Base-by-base conservation (phyloP, 2,888 invertebrate species). In the Agrotis clavis region DNA sequence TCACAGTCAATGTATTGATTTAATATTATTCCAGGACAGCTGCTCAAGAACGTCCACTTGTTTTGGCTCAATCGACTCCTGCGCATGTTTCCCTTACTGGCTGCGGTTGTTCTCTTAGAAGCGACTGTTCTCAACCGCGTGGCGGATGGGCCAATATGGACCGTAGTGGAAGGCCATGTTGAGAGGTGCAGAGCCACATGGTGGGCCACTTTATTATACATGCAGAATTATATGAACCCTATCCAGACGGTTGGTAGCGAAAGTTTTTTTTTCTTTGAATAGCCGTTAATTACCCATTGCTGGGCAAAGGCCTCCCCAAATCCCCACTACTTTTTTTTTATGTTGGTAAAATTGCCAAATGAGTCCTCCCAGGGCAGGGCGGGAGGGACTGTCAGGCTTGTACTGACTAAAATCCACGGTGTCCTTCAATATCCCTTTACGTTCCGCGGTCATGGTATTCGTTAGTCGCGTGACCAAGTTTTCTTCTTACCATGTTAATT, bases 71-170 rank as follows among this genome's bases (percentile, higher is more conserved):
- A 90, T 70, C 90, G 93, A 11, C 72, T 92, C 9, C 78, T 94
- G 7, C 90, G 93, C 1, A 90, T 93, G 89, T 92, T 93, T 47
- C 93, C 93, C 0, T 67, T 93, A 47, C 79, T 93, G 25, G 93
- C 92, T 0, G 73, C 82, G 0, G 85, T 78, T 6, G 83, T 89
- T 0, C 79, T 94, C 1, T 79, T 92, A 1, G 91, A 94, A 81
- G 87, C 89, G 0, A 90, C 93, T 0, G 73, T 89, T 5, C 75
- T 88, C 13, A 89, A 92, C 54, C 88, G 88, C 11, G 69, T 87
- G 21, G 77, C 88, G 0, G 93, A 93, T 77, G 93, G 93, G 0
- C 92, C 92, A 0, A 19, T 70, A 63, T 94, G 93, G 88, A 54
- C 21, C 4, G 14, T 14, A 0, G 75, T 89, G 2, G 88, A 79